A percentile compares a stretch with the other conserved stretches of the same genome.
Conservation (phyloP, 2,888 invertebrate species). For the Mimas tiliae region DNA sequence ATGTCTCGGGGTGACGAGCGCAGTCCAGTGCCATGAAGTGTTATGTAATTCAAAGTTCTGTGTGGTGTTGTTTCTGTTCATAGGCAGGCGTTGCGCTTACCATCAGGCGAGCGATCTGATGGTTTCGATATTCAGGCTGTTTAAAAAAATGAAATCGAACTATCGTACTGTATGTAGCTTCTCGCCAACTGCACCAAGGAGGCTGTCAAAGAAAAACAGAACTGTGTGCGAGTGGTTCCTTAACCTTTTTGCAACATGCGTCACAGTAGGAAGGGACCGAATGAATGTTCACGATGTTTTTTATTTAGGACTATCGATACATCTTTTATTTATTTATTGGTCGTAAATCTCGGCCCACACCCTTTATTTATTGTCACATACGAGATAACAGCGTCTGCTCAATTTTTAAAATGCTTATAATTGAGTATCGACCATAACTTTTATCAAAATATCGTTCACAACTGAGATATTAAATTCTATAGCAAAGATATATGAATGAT, state of each 20-base stretch:
- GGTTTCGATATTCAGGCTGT: no score
- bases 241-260: slow-evolving; percentile 24
- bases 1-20: no score
- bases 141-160: no score
- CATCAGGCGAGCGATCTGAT: no score
- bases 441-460: no score
- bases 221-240: slow-evolving; percentile 9
- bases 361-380: slow-evolving; percentile 32
- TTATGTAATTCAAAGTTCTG: no score
- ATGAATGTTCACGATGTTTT: slow-evolving; percentile 33
- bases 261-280: slow-evolving; percentile 38
- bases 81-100: no score
- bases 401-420: slow-evolving; percentile 4
- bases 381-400: slow-evolving; percentile 11
- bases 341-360: slow-evolving; percentile 43
- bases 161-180: no score
- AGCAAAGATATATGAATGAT: no score
- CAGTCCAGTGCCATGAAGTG: no score
- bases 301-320: slow-evolving; percentile 42
- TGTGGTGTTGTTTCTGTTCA: no score
- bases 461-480: no score
- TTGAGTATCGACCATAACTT: background rate
- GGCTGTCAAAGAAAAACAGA: background rate
- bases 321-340: slow-evolving; percentile 43
- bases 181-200: background rate